Evolutionary conservation across 2,888 invertebrate genomes (phyloP), one percentile per base, ranked within the genome.

Genomic region (Polyploca ridens): DNA sequence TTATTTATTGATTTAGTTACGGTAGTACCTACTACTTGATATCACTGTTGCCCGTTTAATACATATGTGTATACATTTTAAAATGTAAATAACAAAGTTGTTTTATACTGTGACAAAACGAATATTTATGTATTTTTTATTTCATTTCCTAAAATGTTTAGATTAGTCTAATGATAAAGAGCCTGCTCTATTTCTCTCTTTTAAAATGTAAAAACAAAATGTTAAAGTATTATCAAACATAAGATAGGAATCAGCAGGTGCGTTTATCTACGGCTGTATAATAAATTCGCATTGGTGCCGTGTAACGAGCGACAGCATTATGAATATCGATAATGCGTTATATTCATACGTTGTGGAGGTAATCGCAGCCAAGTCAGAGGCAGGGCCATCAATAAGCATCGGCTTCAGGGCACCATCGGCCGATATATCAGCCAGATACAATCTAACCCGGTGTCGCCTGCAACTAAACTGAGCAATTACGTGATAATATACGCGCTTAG

Each of bases 401-500:
- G 67, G 83, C 87, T 81, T 69, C 74, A 71, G 83, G 88, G 85
- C 85, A 81, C 77, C 78, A 75, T 78, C 78, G 72, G 79, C 75
- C 87, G 83, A 90, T 90, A 85, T 83, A 90, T 91, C 90, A 89
- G 77, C 64, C 46, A 75, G 90, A 91, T 91, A 90, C 79, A 70
- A 91, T 91, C 91, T 79, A 71, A 67, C 72, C 71, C 69, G 68
- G 72, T 83, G 87, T 87, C 87, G 86, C 83, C 87, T 75, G 86
- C 85, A 89, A 87, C 87, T 87, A 86, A 87, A 85, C 82, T 81
- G 77, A 74, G 82, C 85, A 88, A 87, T 87, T 86, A 88, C 78
- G 65, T 65, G 69, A 71, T 81, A 77, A 82, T 75, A 72, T 72
- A 75, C 76, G 70, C 74, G 71, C 68, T 67, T 66, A 61, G 63